A percentile compares a stretch with the other conserved stretches of the same genome.
These are phyloP conservation scores for Danio kyathit DNA, from an alignment of 2,797 vertebrate genomes.

Conservation along the genomic window DNA sequence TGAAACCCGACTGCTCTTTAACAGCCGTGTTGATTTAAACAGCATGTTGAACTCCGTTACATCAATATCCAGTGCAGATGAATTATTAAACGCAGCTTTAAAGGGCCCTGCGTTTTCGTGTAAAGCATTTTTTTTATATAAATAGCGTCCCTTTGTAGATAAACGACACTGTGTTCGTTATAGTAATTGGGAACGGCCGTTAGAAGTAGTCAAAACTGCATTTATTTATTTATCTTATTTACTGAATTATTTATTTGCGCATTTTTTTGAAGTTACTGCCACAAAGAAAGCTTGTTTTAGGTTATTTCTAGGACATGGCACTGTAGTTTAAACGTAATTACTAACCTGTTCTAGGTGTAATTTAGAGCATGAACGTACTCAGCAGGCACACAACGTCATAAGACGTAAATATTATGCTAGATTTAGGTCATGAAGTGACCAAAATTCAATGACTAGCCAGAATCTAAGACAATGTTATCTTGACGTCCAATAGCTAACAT, in stretches of 20 bases:
- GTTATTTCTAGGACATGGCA: too few species aligned
- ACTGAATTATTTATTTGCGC: not conserved
- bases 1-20: constrained; percentile 60
- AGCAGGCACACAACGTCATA: too few species aligned
- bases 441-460: too few species aligned
- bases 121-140: constrained; percentile 55
- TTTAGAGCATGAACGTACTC: too few species aligned
- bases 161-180: constrained; percentile 49
- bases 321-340: too few species aligned
- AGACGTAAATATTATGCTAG: too few species aligned
- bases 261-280: not conserved
- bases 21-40: constrained; percentile 65
- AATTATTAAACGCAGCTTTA: constrained; percentile 65
- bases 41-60: constrained; percentile 58
- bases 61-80: constrained; percentile 59
- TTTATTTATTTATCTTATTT: too few species aligned
- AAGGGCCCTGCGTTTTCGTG: constrained; percentile 43
- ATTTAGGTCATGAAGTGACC: too few species aligned
- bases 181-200: constrained; percentile 50
- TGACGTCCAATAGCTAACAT: too few species aligned
- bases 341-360: too few species aligned
- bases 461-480: too few species aligned
- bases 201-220: constrained; percentile 10
- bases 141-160: constrained; percentile 55
- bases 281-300: too few species aligned